Evolutionary conservation across 2,113 vertebrate genomes (phyloP), one percentile per base, ranked within the genome.

Genomic region (Gymnocephalus cernua): DNA sequence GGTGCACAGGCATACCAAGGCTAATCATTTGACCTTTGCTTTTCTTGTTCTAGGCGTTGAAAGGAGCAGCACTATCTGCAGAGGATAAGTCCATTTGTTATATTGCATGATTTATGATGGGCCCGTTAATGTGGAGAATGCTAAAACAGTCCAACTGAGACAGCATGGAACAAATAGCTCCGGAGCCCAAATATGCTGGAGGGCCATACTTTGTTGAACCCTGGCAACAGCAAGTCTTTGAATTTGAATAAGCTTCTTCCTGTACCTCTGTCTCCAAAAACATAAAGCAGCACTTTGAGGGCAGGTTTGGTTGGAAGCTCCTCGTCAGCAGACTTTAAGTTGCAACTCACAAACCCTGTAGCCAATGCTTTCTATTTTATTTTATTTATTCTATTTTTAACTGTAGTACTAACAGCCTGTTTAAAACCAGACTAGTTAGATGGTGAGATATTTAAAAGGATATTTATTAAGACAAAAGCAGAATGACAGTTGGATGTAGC

Each of bases 11-110:
- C 91, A 86, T 87, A 89, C 82, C 78, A 73, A 90, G 92, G 88
- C 93, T 94, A 92, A 92, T 93, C 91, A 94, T 92, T 93, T 94
- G 93, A 95, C 92, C 93, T 95, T 95, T 93, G 90, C 85, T 93
- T 93, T 92, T 90, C 85, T 91, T 91, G 80, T 85, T 88, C 84
- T 79, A 44, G 72, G 86, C 72, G 27, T 65, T 32, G 32, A 62
- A 82, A 86, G 83, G 84, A 86, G 86, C 82, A 67, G 79, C 74
- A 72, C 79, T 90, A 92, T 92, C 88, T 93, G 84, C 84, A 78
- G 74, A 86, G 78, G 77, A 88, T 85, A 89, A 90, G 86, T 93
- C 88, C 92, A 93, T 94, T 94, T 92, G 88, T 94, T 94, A 93
- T 93, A 86, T 70, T 47, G 25, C 82, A 85, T 94, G 93, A 95